These are phyloP conservation scores for Dinoponera quadriceps DNA, from an alignment of 1,140 invertebrate species.

Conservation along the genomic window DNA sequence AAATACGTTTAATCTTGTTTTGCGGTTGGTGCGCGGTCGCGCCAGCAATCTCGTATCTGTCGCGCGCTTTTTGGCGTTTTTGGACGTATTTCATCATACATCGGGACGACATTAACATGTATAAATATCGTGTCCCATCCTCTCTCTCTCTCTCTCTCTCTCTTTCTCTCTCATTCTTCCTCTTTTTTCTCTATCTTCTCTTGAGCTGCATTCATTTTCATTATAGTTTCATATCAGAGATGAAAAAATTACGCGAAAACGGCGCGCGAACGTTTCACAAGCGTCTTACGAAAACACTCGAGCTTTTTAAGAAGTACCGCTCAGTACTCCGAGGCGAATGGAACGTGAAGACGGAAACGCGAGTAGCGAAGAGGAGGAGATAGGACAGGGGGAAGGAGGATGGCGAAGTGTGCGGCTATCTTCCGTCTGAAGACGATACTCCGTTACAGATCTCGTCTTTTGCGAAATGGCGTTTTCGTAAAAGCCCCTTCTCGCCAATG, in stretches of 20 bases:
- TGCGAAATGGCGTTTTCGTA: conserved; percentile 64
- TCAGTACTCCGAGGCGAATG: conserved; percentile 9
- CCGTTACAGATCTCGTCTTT: conserved; percentile 66
- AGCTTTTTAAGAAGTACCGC: conserved; percentile 30
- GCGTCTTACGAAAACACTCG: conserved; percentile 36
- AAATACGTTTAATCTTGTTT: conserved; percentile 72
- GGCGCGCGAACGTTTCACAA: conserved; percentile 21
- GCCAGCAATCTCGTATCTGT: conserved; percentile 15
- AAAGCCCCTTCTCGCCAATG: conserved; percentile 58
- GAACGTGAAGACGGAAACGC: conserved; percentile 28
- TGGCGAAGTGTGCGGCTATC: conserved; percentile 25
- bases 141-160: not conserved
- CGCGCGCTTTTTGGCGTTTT: conserved; percentile 35
- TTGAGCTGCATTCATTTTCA: too few species aligned
- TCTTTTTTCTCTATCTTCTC: too few species aligned
- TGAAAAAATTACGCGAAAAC: conserved; percentile 6
- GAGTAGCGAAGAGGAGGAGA: conserved; percentile 2
- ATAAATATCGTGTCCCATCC: conserved; percentile 29
- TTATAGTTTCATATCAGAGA: not conserved
- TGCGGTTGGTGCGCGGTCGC: conserved; percentile 31
- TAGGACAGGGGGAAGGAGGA: not conserved
- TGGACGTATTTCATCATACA: conserved; percentile 29
- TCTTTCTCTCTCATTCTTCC: too few species aligned
- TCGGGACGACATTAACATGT: conserved; percentile 11
- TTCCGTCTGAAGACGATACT: conserved; percentile 66